A percentile compares a stretch with the other conserved stretches of the same genome.
Evolutionary conservation across 2,888 invertebrate species (phyloP).

Genomic region (Drosophila neotestacea): DNA sequence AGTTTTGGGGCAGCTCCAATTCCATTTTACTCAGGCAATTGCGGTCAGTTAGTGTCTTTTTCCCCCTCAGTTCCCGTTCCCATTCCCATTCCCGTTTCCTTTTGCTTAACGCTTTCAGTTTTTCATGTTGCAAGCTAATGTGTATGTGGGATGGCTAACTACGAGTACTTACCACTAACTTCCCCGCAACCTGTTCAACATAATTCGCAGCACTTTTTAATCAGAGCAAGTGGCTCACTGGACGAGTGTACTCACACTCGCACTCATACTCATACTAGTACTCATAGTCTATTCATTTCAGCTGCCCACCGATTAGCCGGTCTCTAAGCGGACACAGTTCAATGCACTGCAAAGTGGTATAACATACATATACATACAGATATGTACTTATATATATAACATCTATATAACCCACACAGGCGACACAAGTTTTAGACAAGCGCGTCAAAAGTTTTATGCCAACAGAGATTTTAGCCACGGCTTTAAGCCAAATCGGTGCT

Average conservation of each 20-base stretch:
- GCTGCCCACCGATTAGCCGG: slow-evolving; percentile 61
- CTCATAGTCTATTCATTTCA: slow-evolving; percentile 25
- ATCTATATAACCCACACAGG: slow-evolving; percentile 19
- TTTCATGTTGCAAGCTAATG: slow-evolving; percentile 13
- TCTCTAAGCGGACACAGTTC: slow-evolving; percentile 47
- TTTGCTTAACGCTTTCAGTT: neutral
- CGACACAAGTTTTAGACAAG: slow-evolving; percentile 23
- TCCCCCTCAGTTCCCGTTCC: neutral
- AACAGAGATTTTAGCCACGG: slow-evolving; percentile 48
- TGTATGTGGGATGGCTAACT: slow-evolving; percentile 33
- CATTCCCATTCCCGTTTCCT: neutral
- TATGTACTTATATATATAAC: neutral
- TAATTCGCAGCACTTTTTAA: slow-evolving; percentile 58
- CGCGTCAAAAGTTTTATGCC: slow-evolving; percentile 61
- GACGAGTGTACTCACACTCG: slow-evolving; percentile 16
- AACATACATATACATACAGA: neutral
- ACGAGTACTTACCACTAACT: slow-evolving; percentile 1
- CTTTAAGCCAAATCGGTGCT: slow-evolving; percentile 68
- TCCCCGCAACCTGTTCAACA: slow-evolving; percentile 39
- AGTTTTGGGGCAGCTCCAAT: slow-evolving; percentile 33
- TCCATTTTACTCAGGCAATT: slow-evolving; percentile 35
- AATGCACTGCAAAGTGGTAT: slow-evolving; percentile 61
- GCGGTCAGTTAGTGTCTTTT: slow-evolving; percentile 43
- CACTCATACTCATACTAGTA: slow-evolving; percentile 28
- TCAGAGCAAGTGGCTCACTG: slow-evolving; percentile 56